A percentile compares a stretch with the other conserved stretches of the same genome.
phyloP scores from a whole-genome alignment of 2,797 vertebrate species.

The Pipistrellus pygmaeus region DNA sequence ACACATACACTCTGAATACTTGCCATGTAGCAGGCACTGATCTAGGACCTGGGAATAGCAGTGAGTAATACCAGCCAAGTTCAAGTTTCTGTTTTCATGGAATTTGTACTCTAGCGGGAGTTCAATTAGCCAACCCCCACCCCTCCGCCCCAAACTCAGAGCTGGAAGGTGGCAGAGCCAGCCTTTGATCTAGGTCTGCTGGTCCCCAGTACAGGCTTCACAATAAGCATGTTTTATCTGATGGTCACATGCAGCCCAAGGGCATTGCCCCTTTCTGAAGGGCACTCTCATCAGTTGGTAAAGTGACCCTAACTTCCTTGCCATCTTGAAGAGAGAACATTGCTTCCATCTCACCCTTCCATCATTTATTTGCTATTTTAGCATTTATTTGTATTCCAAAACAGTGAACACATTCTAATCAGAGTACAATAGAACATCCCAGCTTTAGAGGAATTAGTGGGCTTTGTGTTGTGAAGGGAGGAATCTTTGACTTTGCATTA shows the following conservation, averaged over 20 bases:
- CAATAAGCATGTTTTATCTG: background rate
- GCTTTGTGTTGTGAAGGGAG: background rate
- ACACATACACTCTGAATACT: background rate
- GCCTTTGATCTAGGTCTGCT: background rate
- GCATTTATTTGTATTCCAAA: background rate
- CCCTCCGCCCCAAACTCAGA: background rate
- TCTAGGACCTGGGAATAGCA: background rate
- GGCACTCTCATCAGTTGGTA: background rate
- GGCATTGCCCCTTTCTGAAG: background rate
- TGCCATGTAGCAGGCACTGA: background rate
- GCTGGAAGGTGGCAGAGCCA: background rate
- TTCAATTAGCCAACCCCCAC: background rate
- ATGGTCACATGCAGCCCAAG: background rate
- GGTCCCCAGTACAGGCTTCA: background rate
- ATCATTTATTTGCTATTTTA: background rate
- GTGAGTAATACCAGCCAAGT: background rate
- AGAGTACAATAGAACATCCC: background rate
- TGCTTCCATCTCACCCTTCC: background rate
- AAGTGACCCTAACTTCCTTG: background rate
- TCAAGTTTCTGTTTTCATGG: background rate
- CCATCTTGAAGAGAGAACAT: background rate
- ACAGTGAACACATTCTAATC: background rate
- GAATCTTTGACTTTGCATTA: background rate
- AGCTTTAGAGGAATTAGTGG: background rate
- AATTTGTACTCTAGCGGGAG: background rate